These are phyloP conservation scores for Lithophane ornitopus DNA, from an alignment of 2,888 invertebrate species.

Conservation along the genomic window DNA sequence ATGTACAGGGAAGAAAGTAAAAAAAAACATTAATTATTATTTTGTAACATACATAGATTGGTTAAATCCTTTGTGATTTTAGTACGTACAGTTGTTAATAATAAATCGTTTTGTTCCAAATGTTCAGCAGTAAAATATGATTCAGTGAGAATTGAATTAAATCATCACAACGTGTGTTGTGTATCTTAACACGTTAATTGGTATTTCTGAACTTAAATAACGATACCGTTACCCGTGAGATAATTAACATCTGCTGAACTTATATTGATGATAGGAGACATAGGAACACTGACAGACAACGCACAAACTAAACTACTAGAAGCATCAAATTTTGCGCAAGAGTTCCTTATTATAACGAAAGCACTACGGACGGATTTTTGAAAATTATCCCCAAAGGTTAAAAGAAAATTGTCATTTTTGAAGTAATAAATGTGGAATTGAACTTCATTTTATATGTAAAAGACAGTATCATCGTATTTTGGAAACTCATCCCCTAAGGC, in stretches of 20 bases:
- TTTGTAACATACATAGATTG: not conserved
- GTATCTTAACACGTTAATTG: not conserved
- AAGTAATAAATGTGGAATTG: not conserved
- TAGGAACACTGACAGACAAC: too few relatives aligned
- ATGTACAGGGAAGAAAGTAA: not conserved
- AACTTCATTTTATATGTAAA: not conserved
- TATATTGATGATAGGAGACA: too few relatives aligned
- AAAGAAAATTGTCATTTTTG: not conserved
- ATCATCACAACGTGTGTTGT: not conserved
- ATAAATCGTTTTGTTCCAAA: not conserved
- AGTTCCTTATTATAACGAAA: too few relatives aligned
- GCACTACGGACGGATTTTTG: not conserved
- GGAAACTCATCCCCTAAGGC: not conserved
- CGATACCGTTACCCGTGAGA: not conserved
- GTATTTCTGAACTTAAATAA: conserved; percentile 2
- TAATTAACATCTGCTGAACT: not conserved
- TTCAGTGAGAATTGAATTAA: not conserved
- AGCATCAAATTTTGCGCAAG: too few relatives aligned
- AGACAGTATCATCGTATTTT: not conserved
- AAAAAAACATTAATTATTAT: not conserved
- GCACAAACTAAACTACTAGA: too few relatives aligned
- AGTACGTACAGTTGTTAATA: not conserved
- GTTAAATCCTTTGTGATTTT: not conserved
- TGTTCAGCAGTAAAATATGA: not conserved
- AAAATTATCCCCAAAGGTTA: not conserved